A percentile compares a stretch with the other conserved stretches of the same genome.
Evolutionary conservation across 2,888 invertebrate genomes (phyloP).

Genomic region (Phania funesta): DNA sequence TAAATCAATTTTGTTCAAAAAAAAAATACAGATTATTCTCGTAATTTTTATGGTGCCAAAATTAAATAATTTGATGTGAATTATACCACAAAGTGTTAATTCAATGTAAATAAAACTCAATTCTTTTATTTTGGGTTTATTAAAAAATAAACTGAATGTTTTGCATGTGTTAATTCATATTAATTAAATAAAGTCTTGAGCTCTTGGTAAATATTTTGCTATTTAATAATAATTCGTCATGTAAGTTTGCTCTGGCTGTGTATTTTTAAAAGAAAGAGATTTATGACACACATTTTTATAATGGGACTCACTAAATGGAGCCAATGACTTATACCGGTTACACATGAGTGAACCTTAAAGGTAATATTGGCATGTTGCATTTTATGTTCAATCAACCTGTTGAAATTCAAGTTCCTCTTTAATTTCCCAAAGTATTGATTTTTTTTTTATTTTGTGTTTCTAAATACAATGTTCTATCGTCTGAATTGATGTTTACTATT

Average conservation of each 20-base stretch:
- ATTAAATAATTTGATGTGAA: conserved; percentile 1
- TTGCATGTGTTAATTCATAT: neutral
- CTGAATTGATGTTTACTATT: too few relatives aligned
- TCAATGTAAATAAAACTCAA: conserved; percentile 16
- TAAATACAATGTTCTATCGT: too few relatives aligned
- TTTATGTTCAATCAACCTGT: too few relatives aligned
- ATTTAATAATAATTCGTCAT: neutral
- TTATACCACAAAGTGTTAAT: conserved; percentile 44
- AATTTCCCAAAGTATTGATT: too few relatives aligned
- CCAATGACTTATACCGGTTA: too few relatives aligned
- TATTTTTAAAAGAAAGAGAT: neutral
- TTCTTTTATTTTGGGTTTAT: neutral
- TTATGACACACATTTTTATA: neutral
- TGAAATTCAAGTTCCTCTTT: too few relatives aligned
- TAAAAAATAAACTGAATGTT: neutral
- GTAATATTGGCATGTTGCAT: too few relatives aligned
- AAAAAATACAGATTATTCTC: neutral
- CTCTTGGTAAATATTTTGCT: neutral
- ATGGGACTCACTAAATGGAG: neutral
- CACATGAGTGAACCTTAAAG: too few relatives aligned
- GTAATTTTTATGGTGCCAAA: conserved; percentile 9
- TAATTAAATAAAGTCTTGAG: neutral
- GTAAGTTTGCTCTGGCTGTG: neutral
- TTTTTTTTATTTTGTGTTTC: too few relatives aligned
- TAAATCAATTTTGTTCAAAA: neutral